These are phyloP conservation scores for Myotis findleyi DNA, from an alignment of 2,797 vertebrate genomes.

Conservation along the genomic window DNA sequence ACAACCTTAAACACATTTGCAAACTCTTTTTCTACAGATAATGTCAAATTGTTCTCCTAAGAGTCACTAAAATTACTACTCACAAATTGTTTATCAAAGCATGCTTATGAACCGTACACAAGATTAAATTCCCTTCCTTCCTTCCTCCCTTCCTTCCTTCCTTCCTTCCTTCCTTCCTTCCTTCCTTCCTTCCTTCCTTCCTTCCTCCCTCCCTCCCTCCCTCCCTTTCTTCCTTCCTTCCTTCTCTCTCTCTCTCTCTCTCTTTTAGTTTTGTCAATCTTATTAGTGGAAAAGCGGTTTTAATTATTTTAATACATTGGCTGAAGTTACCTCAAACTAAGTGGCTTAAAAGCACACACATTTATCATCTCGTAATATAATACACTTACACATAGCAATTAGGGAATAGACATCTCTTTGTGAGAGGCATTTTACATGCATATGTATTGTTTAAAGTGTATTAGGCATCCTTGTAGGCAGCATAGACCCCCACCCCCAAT, in stretches of 20 bases:
- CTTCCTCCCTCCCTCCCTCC: no score
- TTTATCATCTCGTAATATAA: neutral
- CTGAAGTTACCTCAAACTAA: neutral
- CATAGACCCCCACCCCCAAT: fast-evolving
- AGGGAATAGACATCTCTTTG: neutral
- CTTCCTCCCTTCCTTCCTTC: no score
- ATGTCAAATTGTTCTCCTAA: neutral
- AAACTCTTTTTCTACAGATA: neutral
- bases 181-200: no score
- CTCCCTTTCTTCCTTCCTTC: no score
- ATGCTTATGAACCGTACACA: neutral
- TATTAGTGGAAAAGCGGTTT: neutral
- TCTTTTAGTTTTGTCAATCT: slow-evolving; percentile 4
- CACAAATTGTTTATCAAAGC: neutral
- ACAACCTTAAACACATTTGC: neutral
- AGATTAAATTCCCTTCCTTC: neutral
- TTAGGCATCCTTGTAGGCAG: neutral
- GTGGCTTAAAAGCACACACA: neutral
- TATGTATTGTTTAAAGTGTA: neutral
- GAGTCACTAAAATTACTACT: neutral
- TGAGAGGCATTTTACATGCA: neutral
- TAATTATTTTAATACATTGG: neutral
- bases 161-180: no score
- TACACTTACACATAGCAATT: neutral
- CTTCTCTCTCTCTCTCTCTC: no score